Conservation (phyloP, 2,888 invertebrate species). For the Lagria hirta region DNA sequence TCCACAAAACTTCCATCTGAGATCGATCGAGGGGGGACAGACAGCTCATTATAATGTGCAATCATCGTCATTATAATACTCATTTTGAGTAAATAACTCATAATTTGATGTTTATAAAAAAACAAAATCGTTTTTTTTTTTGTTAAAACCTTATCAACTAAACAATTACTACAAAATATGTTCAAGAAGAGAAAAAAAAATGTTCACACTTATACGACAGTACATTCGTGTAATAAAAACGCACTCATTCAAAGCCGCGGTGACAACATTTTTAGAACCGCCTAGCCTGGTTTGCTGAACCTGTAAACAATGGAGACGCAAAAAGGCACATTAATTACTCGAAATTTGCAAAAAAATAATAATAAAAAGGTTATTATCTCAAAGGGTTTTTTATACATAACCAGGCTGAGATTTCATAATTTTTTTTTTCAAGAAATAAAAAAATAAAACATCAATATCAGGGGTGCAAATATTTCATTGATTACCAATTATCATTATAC, state of each 20-base stretch:
- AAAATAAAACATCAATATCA: background rate
- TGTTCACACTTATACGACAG: slow-evolving; percentile 16
- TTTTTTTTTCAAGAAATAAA: slow-evolving; percentile 8
- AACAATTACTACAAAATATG: slow-evolving; percentile 24
- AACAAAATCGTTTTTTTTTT: too few species aligned
- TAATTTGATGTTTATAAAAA: too few species aligned
- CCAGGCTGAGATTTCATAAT: slow-evolving; percentile 23
- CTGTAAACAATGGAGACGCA: slow-evolving; percentile 41
- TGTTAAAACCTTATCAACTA: slow-evolving; percentile 21
- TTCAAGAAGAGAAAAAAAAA: too few species aligned
- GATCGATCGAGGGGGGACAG: too few species aligned
- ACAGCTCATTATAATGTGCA: slow-evolving; percentile 10
- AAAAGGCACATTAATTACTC: slow-evolving; percentile 29
- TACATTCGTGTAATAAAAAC: slow-evolving; percentile 13
- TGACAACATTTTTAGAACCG: slow-evolving; percentile 40
- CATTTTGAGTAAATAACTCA: too few species aligned
- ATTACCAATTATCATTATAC: too few species aligned
- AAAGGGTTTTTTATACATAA: slow-evolving; percentile 20
- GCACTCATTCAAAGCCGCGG: slow-evolving; percentile 8
- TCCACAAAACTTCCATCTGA: too few species aligned
- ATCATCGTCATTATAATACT: slow-evolving; percentile 9
- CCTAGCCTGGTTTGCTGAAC: slow-evolving; percentile 43
- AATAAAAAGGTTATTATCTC: too few species aligned
- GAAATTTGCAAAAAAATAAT: slow-evolving; percentile 8
- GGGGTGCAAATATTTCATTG: slow-evolving; percentile 12